phyloP scores from a whole-genome alignment of 2,113 vertebrate species.

The Phaethon lepturus region DNA sequence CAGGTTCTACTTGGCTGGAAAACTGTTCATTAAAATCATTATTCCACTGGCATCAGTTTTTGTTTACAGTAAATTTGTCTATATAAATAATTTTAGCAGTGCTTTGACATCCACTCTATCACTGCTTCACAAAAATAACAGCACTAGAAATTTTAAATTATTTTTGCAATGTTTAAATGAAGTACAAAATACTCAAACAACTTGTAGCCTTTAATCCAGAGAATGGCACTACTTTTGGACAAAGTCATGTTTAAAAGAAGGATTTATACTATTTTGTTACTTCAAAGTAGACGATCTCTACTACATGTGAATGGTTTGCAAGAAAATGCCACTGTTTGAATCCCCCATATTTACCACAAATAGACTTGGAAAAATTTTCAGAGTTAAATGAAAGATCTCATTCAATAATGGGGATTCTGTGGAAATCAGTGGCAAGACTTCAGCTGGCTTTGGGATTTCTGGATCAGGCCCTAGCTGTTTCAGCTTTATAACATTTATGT shows the following conservation, averaged over 20 bases:
- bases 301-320: background rate
- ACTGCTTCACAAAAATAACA: background rate
- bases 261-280: background rate
- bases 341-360: background rate
- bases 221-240: background rate
- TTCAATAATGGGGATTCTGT: background rate
- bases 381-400: background rate
- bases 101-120: background rate
- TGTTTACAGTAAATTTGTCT: background rate
- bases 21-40: background rate
- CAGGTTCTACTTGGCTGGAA: background rate
- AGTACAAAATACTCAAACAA: background rate
- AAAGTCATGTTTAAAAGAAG: background rate
- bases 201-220: background rate
- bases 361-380: background rate
- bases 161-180: background rate
- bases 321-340: background rate
- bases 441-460: background rate
- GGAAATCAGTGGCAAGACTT: background rate
- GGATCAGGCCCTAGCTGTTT: background rate
- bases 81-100: background rate
- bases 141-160: background rate
- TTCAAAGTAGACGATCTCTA: background rate
- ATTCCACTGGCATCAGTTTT: background rate
- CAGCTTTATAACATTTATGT: background rate